A percentile compares a stretch with the other conserved stretches of the same genome.
These are phyloP conservation scores for Pangasius krempfi DNA, from an alignment of 2,797 vertebrate species.

Conservation along the genomic window DNA sequence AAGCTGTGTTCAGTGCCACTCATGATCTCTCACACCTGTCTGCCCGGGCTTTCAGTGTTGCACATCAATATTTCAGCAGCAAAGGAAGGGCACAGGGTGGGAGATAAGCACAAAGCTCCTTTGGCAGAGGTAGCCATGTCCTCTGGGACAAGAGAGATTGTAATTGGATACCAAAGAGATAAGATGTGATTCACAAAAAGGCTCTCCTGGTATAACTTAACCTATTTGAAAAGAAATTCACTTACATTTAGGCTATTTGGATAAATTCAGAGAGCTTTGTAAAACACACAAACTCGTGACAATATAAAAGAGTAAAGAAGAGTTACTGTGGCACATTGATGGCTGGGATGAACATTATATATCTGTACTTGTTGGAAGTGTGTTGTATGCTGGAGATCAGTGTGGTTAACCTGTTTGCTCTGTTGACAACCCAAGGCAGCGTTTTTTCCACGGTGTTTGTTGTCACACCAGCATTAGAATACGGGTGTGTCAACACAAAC, in stretches of 20 bases:
- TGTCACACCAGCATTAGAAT: constrained; percentile 58
- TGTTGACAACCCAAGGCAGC: constrained; percentile 56
- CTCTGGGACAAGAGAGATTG: constrained; percentile 37
- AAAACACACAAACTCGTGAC: not conserved
- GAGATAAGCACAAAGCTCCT: constrained; percentile 28
- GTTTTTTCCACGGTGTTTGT: constrained; percentile 57
- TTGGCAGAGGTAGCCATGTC: constrained; percentile 19
- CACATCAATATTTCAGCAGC: constrained; percentile 58
- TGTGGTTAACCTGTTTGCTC: constrained; percentile 51
- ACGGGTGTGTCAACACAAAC: constrained; percentile 52
- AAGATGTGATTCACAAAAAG: constrained; percentile 9
- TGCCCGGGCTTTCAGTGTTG: constrained; percentile 45
- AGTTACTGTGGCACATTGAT: not conserved
- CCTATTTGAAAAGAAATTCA: not conserved
- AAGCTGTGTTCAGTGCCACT: constrained; percentile 48
- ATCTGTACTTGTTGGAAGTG: constrained; percentile 34
- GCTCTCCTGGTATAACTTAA: constrained; percentile 3
- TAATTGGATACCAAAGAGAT: constrained; percentile 33
- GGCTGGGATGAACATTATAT: constrained; percentile 39
- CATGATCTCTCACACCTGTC: constrained; percentile 56
- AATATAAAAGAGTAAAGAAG: not conserved
- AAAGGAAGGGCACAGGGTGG: constrained; percentile 32
- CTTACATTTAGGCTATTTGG: not conserved
- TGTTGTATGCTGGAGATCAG: constrained; percentile 53
- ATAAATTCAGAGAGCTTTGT: not conserved